Evolutionary conservation across 2,113 vertebrate species (phyloP), one percentile per base, ranked within the genome.

Genomic region (Daubentonia madagascariensis): DNA sequence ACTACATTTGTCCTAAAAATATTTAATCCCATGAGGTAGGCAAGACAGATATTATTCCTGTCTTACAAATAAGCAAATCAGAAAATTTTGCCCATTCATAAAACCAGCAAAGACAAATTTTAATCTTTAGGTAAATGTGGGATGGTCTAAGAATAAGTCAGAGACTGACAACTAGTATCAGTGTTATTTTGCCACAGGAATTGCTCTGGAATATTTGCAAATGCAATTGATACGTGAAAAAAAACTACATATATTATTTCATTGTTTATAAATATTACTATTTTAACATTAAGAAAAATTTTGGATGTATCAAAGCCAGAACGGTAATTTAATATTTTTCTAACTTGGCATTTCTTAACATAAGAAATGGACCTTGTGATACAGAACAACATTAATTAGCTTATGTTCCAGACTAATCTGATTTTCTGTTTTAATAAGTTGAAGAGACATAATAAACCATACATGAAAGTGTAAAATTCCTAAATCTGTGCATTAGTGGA

Each of bases 321-420:
- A 63, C 11, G 35, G 23, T 48, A 61, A 73, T 92, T 94, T 89
- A 85, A 75, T 83, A 43, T 85, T 95, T 76, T 94, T 90, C 23
- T 92, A 89, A 88, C 17, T 94, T 81, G 50, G n/a, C 14, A 16
- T 91, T 76, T 93, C 30, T 90, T 90, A 83, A 94, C 35, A 70
- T 57, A 85, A 78, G 9, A 78, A 86, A 80, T 86, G 3, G 22
- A 37, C 52, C 18, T 50, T 65, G 3, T 83, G 63, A 76, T 70
- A 72, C 32, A 93, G 32, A 80, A 16, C 35, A 75, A 18, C 22
- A 9, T 68, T 48, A 85, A 94, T 65, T 89, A 92, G 89, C 25
- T 92, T 87, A 35, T 65, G 3, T 92, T 75, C 63, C 59, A 94
- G 48, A 67, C 78, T 88, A 68, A 73, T 52, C 73, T 67, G 52